Evolutionary conservation across 2,113 vertebrate genomes (phyloP).

Genomic region (Aegotheles bennettii): DNA sequence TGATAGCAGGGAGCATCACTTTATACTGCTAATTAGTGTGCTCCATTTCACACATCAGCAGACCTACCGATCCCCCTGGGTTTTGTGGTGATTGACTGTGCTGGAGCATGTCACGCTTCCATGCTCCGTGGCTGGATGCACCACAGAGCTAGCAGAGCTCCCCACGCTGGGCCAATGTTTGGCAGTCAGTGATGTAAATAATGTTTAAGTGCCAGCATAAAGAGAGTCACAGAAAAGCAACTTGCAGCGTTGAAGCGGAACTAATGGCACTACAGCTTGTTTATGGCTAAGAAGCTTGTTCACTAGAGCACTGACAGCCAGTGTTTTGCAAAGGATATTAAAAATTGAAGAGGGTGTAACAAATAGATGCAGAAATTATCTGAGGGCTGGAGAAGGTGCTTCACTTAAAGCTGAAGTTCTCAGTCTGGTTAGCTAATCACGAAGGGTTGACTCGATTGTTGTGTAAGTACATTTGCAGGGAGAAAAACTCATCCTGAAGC

Average conservation of each 20-base stretch:
- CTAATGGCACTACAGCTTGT: not conserved
- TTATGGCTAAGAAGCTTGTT: not conserved
- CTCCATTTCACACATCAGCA: not conserved
- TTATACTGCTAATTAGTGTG: not conserved
- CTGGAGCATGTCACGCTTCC: not conserved
- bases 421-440: slow-evolving; percentile 7
- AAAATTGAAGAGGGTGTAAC: not conserved
- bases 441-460: slow-evolving; percentile 18
- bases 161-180: not conserved
- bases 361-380: slow-evolving; percentile 2
- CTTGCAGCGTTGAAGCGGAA: not conserved
- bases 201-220: not conserved
- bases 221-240: not conserved
- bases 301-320: not conserved
- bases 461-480: not conserved
- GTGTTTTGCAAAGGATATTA: not conserved
- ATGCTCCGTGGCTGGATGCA: not conserved
- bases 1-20: not conserved
- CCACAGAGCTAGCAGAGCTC: not conserved
- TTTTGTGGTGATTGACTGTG: not conserved
- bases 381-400: slow-evolving; percentile 6
- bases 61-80: not conserved
- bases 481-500: slow-evolving; percentile 22
- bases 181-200: not conserved
- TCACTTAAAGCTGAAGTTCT: slow-evolving; percentile 13